A percentile compares a stretch with the other conserved stretches of the same genome.
These are phyloP conservation scores for Dendroctonus ponderosae DNA, from an alignment of 1,140 invertebrate genomes.

Conservation along the genomic window DNA sequence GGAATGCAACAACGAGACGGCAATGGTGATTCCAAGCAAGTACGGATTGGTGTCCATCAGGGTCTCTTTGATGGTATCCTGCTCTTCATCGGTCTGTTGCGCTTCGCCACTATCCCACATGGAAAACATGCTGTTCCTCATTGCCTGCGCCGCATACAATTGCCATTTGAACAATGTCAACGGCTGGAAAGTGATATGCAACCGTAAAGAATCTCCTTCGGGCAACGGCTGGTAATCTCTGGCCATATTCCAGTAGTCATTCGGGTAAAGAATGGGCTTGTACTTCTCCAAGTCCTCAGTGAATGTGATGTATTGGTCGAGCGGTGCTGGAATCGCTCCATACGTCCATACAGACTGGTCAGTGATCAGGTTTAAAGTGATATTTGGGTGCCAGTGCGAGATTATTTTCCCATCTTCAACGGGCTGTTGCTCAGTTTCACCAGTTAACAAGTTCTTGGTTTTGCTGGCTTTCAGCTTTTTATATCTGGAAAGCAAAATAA, in stretches of 20 bases:
- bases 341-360: conserved; percentile 93
- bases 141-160: conserved; percentile 92
- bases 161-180: conserved; percentile 97
- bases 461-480: conserved; percentile 86
- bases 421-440: conserved; percentile 78
- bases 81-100: conserved; percentile 84
- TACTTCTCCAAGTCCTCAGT: conserved; percentile 78
- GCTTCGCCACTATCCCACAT: conserved; percentile 61
- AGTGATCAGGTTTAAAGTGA: conserved; percentile 92
- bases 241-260: conserved; percentile 99
- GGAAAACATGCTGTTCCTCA: conserved; percentile 80
- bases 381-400: conserved; percentile 99
- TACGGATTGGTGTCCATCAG: conserved; percentile 97
- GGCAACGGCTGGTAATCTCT: conserved; percentile 89
- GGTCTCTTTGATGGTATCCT: conserved; percentile 96
- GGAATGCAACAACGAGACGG: conserved; percentile 93
- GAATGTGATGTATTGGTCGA: conserved; percentile 94
- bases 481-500: conserved; percentile 59
- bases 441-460: conserved; percentile 93
- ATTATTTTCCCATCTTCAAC: conserved; percentile 75
- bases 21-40: conserved; percentile 86
- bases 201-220: conserved; percentile 66
- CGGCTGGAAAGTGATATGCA: conserved; percentile 83
- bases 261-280: conserved; percentile 92
- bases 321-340: conserved; percentile 83